Base-by-base conservation (phyloP, 2,113 vertebrate genomes). In the Saccopteryx leptura region DNA sequence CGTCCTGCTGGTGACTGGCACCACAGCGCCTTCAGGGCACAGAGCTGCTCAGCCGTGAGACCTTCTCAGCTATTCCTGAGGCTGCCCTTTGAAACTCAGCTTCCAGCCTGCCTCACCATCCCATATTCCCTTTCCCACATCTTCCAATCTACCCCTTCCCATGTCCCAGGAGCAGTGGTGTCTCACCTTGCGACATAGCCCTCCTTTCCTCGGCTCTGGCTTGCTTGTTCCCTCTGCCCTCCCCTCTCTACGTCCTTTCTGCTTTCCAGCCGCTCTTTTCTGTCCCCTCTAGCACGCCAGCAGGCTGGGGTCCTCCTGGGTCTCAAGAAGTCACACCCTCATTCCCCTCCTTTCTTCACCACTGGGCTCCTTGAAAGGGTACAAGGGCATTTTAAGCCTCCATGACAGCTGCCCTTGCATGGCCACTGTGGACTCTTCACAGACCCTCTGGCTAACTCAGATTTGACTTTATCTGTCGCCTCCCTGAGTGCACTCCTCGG, bases 41-140 rank as follows among this genome's bases (percentile, higher is more conserved):
- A 31, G 17, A 0, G 7, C n/a, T 0, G 1, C 24, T 33, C 24
- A 28, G 31, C 8, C 3, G 12, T 1, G 1, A 13, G 4, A 5
- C 24, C 24, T 76, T 60, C 48, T 8, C 21, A 23, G 31, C 56
- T 33, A 4, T 9, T 69, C 39, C 39, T 39, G 39, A 39, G 39
- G 46, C 78, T 33, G 15, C 31, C 19, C 0, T 9, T 24, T 21
- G 17, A n/a, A 69, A 58, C 9, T 18, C 19, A 9, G 2, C 17
- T 17, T 54, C 21, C 3, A n/a, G 56, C 10, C 13, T 2, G 60
- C 28, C 1, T 17, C n/a, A 2, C 79, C 65, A 26, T 50, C 11
- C 17, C 48, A 58, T 60, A 21, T 24, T 39, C 15, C 58, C 48
- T n/a, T 18, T 61, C 28, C n/a, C n/a, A 31, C 15, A 11, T 10